Base-by-base conservation (phyloP, 2,888 invertebrate species). In the Zelleria hepariella region DNA sequence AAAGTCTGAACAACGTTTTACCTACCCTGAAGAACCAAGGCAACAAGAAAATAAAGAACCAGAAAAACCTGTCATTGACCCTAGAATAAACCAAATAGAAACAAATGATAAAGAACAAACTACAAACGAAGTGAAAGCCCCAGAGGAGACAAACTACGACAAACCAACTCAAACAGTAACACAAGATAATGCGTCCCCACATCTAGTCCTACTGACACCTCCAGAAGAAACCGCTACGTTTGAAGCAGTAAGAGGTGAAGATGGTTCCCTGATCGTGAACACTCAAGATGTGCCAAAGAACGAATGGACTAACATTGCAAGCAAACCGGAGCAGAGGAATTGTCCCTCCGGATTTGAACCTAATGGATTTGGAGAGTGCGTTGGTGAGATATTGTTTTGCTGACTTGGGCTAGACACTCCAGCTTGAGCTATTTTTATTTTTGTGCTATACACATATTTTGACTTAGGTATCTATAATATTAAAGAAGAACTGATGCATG, bases 361-460 rank as follows among this genome's bases (percentile, higher is more conserved):
- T 53, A 90, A 91, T 66, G 75, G 78, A 21, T 79, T 81, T 63
- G 92, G 92, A 5, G 90, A 90, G 55, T 93, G 92, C 72, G 82
- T 88, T 63, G 92, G 92, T 92, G 76, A 80, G 80, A 67, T 48
- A 7, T 26, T 53, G 24, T 42, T 42, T 10, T 42, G 2, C 21
- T 0, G 10, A 3, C 24, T 54, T 18, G 8, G 20, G 20, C n/a
- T 20, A 23, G 15, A 53, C 6, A 18, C n/a, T 10, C 5, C 20
- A 10, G 8, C n/a, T 49, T 49, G 15, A 5, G 49, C 15, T 18
- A n/a, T n/a, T n/a, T 10, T 6, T 10, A 49, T 49, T 49, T n/a
- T 49, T 49, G 6, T 5, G 32, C 10, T 32, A 32, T 32, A 32
- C 5, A 32, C 32, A 32, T 32, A 32, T n/a, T n/a, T n/a, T n/a